These are phyloP conservation scores for Euura lappo DNA, from an alignment of 1,140 invertebrate genomes.

Conservation along the genomic window DNA sequence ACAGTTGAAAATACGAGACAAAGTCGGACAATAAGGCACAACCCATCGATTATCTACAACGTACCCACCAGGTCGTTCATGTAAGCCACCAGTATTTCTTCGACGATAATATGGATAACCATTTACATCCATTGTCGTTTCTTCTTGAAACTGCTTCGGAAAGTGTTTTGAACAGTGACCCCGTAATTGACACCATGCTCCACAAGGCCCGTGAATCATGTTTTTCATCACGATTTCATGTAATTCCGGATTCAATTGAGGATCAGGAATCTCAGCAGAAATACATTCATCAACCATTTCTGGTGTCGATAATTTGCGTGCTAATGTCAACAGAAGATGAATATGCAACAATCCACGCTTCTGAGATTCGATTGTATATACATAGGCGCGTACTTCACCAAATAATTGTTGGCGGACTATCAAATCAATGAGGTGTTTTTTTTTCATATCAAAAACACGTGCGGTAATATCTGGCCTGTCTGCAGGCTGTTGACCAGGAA, in stretches of 20 bases:
- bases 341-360: no score
- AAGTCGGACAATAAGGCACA: conserved; percentile 36
- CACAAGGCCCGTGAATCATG: conserved; percentile 49
- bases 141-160: conserved; percentile 40
- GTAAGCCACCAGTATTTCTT: no score
- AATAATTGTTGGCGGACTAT: not conserved
- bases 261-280: conserved; percentile 62
- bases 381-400: no score
- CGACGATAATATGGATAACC: no score
- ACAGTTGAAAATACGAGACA: no score
- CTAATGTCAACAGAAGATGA: conserved; percentile 21
- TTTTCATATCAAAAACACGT: conserved; percentile 19
- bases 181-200: conserved; percentile 25
- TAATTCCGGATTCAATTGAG: conserved; percentile 43
- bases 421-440: conserved; percentile 23
- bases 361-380: no score
- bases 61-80: no score
- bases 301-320: conserved; percentile 21
- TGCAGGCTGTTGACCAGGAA: conserved; percentile 42
- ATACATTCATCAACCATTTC: conserved; percentile 38
- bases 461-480: conserved; percentile 42
- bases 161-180: conserved; percentile 49
- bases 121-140: no score
- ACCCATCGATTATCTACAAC: no score
- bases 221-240: conserved; percentile 45